Evolutionary conservation across 2,888 invertebrate species (phyloP).

Genomic region (Apamea anceps): DNA sequence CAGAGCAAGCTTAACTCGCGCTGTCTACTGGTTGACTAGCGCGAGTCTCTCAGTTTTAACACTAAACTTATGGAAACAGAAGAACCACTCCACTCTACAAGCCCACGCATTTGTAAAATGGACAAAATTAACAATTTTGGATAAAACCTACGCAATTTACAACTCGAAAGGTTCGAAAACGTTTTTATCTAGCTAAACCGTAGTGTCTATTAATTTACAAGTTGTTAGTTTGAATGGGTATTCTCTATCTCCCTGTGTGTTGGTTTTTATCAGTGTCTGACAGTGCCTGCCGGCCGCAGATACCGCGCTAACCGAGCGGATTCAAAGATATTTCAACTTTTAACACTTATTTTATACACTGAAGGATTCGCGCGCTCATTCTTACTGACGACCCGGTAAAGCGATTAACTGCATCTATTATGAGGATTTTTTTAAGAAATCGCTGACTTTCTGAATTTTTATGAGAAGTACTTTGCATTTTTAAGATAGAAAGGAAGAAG

Average conservation of each 20-base stretch:
- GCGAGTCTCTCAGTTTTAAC: not conserved
- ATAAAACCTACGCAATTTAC: not conserved
- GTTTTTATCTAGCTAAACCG: not conserved
- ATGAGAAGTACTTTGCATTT: not conserved
- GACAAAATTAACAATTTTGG: not conserved
- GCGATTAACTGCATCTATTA: slow-evolving; percentile 45
- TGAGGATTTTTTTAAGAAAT: slow-evolving; percentile 7
- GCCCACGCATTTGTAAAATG: not conserved
- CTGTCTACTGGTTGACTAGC: slow-evolving; percentile 39
- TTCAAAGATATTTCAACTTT: slow-evolving; percentile 77
- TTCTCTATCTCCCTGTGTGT: slow-evolving; percentile 16
- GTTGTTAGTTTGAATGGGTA: not conserved
- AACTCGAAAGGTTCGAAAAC: no score
- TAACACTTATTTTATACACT: slow-evolving; percentile 73
- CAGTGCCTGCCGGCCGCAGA: slow-evolving; percentile 73
- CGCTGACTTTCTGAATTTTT: not conserved
- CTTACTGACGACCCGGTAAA: slow-evolving; percentile 48
- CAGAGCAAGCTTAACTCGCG: slow-evolving; percentile 45
- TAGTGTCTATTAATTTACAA: not conserved
- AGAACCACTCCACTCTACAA: slow-evolving; percentile 2
- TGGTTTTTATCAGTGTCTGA: slow-evolving; percentile 75
- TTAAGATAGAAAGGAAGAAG: not conserved
- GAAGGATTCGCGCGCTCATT: slow-evolving; percentile 65
- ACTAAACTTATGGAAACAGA: slow-evolving; percentile 1
- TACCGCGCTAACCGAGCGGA: slow-evolving; percentile 69